Conservation (phyloP, 2,113 vertebrate genomes). For the Anas platyrhynchos region DNA sequence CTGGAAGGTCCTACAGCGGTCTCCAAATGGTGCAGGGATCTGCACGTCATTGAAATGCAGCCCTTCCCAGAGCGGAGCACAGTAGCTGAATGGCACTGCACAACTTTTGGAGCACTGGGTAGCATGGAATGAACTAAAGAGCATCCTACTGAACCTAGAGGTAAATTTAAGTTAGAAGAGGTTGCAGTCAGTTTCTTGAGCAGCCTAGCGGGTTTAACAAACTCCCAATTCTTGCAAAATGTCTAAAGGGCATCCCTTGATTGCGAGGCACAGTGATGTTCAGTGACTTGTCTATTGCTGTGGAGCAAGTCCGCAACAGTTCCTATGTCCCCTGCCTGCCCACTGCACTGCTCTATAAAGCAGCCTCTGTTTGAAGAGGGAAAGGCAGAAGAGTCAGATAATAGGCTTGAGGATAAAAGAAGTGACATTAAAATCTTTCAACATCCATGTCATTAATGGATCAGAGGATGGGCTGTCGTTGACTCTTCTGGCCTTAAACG, state of each 20-base stretch:
- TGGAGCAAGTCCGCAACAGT: not conserved
- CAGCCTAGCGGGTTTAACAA: not conserved
- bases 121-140: not conserved
- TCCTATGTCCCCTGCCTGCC: not conserved
- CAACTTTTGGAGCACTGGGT: not conserved
- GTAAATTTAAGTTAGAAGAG: not conserved
- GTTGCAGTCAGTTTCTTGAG: not conserved
- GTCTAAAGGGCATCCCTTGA: not conserved
- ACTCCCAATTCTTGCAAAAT: not conserved
- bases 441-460: slow-evolving; percentile 42
- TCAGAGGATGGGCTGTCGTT: slow-evolving; percentile 6
- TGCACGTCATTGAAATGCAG: not conserved
- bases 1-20: slow-evolving; percentile 31
- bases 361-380: not conserved
- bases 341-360: not conserved
- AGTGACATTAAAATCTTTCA: slow-evolving; percentile 58
- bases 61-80: not conserved
- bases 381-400: slow-evolving; percentile 29
- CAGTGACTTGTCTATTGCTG: not conserved
- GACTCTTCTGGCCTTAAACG: not conserved
- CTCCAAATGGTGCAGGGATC: slow-evolving; percentile 35
- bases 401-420: slow-evolving; percentile 55
- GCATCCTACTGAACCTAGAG: not conserved
- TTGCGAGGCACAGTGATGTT: not conserved
- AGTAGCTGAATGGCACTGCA: not conserved